Conservation (phyloP, 2,113 vertebrate genomes). For the Chaetodon trifascialis region DNA sequence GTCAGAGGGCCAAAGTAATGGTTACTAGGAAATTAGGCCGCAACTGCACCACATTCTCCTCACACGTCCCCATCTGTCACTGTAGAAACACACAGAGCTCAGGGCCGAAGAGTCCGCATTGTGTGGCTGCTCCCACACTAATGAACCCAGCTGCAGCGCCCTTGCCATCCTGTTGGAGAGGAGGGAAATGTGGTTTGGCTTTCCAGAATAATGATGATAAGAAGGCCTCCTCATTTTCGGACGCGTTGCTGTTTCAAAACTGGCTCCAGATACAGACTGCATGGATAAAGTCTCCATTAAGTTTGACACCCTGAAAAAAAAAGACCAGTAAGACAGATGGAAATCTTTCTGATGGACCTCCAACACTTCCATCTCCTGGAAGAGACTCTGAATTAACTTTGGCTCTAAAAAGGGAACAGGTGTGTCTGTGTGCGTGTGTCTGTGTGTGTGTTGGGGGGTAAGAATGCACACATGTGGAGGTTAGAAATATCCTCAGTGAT, state of each 20-base stretch:
- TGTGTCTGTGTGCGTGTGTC: conserved; percentile 66
- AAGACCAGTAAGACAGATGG: conserved; percentile 45
- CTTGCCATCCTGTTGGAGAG: conserved; percentile 55
- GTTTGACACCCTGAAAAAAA: conserved; percentile 54
- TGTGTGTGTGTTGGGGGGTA: conserved; percentile 56
- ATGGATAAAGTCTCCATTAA: conserved; percentile 64
- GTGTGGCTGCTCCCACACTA: conserved; percentile 70
- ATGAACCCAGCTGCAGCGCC: conserved; percentile 83
- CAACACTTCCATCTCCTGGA: conserved; percentile 34
- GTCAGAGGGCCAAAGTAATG: conserved; percentile 80
- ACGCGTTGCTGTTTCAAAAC: conserved; percentile 64
- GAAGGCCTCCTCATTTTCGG: conserved; percentile 67
- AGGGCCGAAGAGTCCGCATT: conserved; percentile 60
- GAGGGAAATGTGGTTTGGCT: conserved; percentile 62
- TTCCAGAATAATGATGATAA: conserved; percentile 70
- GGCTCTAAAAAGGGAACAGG: conserved; percentile 51
- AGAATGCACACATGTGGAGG: conserved; percentile 27
- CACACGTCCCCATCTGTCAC: conserved; percentile 85
- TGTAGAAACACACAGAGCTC: conserved; percentile 64
- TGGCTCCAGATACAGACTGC: conserved; percentile 51
- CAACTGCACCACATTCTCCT: conserved; percentile 77
- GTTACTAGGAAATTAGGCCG: conserved; percentile 81
- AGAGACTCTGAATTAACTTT: conserved; percentile 54
- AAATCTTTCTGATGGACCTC: conserved; percentile 51
- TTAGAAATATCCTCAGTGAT: conserved; percentile 34